Base-by-base conservation (phyloP, 2,113 vertebrate species). In the Cricetomys ansorgei region DNA sequence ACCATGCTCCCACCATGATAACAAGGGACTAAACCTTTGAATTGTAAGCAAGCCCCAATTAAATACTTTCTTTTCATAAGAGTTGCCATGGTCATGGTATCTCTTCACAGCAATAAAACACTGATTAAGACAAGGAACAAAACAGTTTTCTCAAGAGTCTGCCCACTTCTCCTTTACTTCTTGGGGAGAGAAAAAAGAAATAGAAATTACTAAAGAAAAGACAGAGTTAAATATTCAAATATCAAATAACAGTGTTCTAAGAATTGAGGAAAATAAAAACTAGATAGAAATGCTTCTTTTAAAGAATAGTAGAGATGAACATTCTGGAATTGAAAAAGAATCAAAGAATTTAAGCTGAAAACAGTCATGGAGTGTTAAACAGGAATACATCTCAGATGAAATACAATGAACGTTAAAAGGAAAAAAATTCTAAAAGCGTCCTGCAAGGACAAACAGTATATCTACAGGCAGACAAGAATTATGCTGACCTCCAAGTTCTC, bases 391-490 rank as follows among this genome's bases (percentile, higher is more conserved):
- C 12, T 10, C 73, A 55, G 73, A 80, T 13, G 83, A 83, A 69
- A 55, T 70, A 81, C 11, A 73, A 27, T 90, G 31, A 90, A 86
- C 25, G 59, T 92, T 92, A 89, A 86, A 62, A 72, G 87, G n/a
- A 85, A 31, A 84, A 84, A 90, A 83, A 95, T 94, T 91, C 37
- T 73, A 83, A 92, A 94, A 79, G 16, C 50, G 90, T 57, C 34
- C 6, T 67, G 55, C 79, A 94, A 92, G 57, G 88, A 80, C 11
- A 92, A 83, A 31, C 1, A 73, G 37, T 84, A 64, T 2, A 69
- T 4, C 8, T 69, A 73, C 15, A 88, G 89, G 95, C 31, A 43
- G 40, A 67, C 98, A 95, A 95, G 40, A 89, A 79, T 89, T n/a
- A 83, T 31, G 37, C 73, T 84, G 16, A 77, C 69, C 37, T 91